Conservation (phyloP, 1,140 invertebrate species). For the Homarus americanus region DNA sequence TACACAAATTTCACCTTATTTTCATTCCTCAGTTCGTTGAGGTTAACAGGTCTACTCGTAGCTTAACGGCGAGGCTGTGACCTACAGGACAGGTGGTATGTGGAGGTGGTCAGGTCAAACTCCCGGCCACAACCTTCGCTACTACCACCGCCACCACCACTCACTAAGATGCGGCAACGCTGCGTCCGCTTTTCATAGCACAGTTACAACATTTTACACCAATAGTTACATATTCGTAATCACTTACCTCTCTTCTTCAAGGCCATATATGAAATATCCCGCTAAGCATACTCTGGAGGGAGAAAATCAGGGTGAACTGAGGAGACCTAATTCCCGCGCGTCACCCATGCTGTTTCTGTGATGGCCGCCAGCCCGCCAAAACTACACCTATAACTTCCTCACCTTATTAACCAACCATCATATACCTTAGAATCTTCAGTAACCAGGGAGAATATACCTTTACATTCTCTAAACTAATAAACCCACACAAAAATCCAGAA, state of each 20-base stretch:
- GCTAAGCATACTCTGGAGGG: not conserved
- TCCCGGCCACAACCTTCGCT: constrained; percentile 22
- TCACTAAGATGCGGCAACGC: constrained; percentile 49
- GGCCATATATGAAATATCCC: not conserved
- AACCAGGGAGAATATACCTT: not conserved
- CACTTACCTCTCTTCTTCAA: constrained; percentile 25
- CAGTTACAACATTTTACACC: not conserved
- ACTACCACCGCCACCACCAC: constrained; percentile 28
- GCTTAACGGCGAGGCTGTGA: not conserved
- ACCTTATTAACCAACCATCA: not conserved
- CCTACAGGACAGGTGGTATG: not conserved
- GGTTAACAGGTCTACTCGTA: not conserved
- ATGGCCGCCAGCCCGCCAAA: constrained; percentile 72
- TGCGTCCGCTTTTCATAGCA: constrained; percentile 37
- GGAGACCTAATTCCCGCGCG: constrained; percentile 33
- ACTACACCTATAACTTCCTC: constrained; percentile 42
- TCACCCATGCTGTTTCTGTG: constrained; percentile 63
- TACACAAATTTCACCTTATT: not conserved
- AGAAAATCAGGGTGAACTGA: not conserved
- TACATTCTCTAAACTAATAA: constrained; percentile 3
- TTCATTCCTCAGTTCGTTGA: not conserved
- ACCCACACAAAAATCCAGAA: not conserved
- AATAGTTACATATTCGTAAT: not conserved
- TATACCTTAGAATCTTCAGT: not conserved
- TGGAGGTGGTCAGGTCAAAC: constrained; percentile 18